Evolutionary conservation across 2,888 invertebrate genomes (phyloP).

Genomic region (Apamea monoglypha): DNA sequence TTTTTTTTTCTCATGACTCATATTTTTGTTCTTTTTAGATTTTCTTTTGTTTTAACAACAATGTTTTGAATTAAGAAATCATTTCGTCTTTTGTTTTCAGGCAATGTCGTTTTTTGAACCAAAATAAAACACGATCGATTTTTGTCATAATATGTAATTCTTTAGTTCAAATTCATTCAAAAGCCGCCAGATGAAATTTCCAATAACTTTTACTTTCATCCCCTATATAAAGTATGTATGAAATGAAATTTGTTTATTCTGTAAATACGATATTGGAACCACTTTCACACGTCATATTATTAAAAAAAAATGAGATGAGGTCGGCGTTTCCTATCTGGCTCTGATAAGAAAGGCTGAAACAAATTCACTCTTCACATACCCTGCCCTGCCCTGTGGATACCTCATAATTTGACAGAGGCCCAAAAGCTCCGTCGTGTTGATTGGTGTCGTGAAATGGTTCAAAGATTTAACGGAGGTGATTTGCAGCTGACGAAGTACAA

Average conservation of each 20-base stretch:
- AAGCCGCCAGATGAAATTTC: not conserved
- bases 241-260: not conserved
- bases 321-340: not conserved
- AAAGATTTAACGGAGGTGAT: too few species aligned
- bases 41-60: not conserved
- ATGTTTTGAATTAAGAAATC: not conserved
- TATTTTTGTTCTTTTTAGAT: not conserved
- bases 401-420: too few species aligned
- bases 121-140: not conserved
- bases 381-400: too few species aligned
- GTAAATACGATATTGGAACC: not conserved
- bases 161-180: not conserved
- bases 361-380: not conserved
- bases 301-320: not conserved
- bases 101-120: too few species aligned
- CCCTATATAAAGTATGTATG: not conserved
- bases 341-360: not conserved
- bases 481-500: not conserved
- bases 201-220: not conserved
- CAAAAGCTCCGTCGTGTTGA: too few species aligned
- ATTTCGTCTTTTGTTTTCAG: not conserved
- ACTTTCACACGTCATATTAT: not conserved
- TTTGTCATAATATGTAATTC: not conserved
- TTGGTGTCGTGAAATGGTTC: too few species aligned
- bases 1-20: not conserved